Percentiles rank a stretch among this genome's conserved stretches.
These are phyloP conservation scores for Erythrolamprus reginae DNA, from an alignment of 2,113 vertebrate genomes.

Conservation along the genomic window DNA sequence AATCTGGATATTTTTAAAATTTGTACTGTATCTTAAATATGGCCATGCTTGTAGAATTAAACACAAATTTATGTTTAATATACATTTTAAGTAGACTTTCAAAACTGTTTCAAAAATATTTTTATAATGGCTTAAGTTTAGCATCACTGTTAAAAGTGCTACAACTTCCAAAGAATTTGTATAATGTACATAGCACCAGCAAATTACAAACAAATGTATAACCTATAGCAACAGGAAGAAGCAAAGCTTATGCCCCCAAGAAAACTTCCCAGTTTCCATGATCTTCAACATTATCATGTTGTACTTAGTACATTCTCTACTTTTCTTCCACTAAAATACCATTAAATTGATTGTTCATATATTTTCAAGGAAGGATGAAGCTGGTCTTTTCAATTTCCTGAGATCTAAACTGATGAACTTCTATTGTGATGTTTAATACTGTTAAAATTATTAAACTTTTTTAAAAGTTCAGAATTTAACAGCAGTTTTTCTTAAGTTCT, in stretches of 20 bases:
- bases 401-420: neutral
- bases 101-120: slow-evolving; percentile 41
- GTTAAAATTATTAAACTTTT: slow-evolving; percentile 47
- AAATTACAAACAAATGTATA: slow-evolving; percentile 61
- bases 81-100: slow-evolving; percentile 39
- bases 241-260: slow-evolving; percentile 67
- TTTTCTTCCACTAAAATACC: neutral
- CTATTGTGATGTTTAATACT: slow-evolving; percentile 25
- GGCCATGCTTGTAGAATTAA: slow-evolving; percentile 35
- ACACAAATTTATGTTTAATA: slow-evolving; percentile 61
- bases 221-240: slow-evolving; percentile 62
- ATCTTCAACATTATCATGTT: slow-evolving; percentile 63
- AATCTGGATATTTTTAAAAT: neutral
- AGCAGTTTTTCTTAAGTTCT: neutral
- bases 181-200: slow-evolving; percentile 74
- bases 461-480: slow-evolving; percentile 28
- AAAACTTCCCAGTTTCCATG: slow-evolving; percentile 54
- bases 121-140: slow-evolving; percentile 53
- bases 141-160: slow-evolving; percentile 51
- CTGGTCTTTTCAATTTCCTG: neutral
- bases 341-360: neutral
- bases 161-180: slow-evolving; percentile 70
- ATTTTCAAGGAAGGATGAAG: neutral
- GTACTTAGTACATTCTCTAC: slow-evolving; percentile 32
- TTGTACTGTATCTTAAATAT: neutral